Base-by-base conservation (phyloP, 2,113 vertebrate genomes). In the Salvelinus namaycush region DNA sequence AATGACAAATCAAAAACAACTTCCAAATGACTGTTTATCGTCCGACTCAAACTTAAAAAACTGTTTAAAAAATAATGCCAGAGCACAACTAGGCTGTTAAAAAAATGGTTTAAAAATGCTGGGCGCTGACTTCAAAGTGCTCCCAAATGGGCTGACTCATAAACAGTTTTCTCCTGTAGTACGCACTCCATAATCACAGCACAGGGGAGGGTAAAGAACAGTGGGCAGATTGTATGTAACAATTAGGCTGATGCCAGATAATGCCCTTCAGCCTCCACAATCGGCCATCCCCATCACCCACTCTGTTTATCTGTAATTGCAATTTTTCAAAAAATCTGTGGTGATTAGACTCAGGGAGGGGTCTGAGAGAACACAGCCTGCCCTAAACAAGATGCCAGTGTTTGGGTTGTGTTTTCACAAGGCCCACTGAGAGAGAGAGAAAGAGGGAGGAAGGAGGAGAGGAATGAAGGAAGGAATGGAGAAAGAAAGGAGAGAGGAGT, bases 221-320 rank as follows among this genome's bases (percentile, higher is more conserved):
- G 82, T 75, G 89, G 79, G 77, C 82, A 92, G 87, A 90, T 90
- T 92, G 90, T 92, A 94, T 93, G 89, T 78, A 82, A 92, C 93
- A 94, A 94, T 95, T 95, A 94, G 85, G 80, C 87, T 18, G 93
- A 94, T 94, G 92, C 93, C 93, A 94, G 94, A 95, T 95, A 94
- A 76, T 88, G 67, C 76, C 59, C 75, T 87, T 54, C 64, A 81
- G 82, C 83, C 81, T 66, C 31, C 44, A 11, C 86, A 92, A 93
- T 95, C 92, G 60, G 76, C 79, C 79, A 81, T 90, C 82, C 86
- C 90, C 92, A 94, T 94, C 93, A 76, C 6, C 81, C 73, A 16
- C 76, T 82, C 86, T 89, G 89, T 91, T 94, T 95, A 95, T 94
- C 90, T 85, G 89, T 89, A 90, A 92, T 92, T 91, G 88, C 79